Evolutionary conservation across 2,888 invertebrate genomes (phyloP), one percentile per base, ranked within the genome.

Genomic region (Eupelmus urozonus): DNA sequence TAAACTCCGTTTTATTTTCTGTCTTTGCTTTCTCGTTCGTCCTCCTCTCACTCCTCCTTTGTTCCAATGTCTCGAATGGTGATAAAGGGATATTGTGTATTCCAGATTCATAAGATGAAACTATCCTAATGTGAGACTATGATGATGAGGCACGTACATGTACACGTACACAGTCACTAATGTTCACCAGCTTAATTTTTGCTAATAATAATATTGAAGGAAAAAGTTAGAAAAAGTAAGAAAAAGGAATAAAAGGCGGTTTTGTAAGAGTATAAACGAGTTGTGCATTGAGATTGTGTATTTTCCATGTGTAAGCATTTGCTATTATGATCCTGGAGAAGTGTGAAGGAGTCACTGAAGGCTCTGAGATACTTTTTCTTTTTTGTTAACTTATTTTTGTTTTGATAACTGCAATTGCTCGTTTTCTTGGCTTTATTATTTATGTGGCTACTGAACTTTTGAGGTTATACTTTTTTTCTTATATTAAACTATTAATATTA

Each of bases 171-270:
- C 51, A 55, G 29, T 65, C 34, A 51, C 25, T 57, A 65, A 57
- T 65, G 25, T 73, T 20, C 57, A 57, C 42, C 34, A 49, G 18
- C 20, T 74, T 67, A 49, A 62, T 62, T 60, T 76, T 76, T 65
- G 70, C 70, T 76, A 72, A 51, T 53, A 72, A 51, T 53, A 7
- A 65, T 69, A 69, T 27, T 42, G 16, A 76, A 23, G n/a, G 49
- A 40, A 67, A 45, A 66, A 40, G 25, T 40, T 60, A 34, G 11
- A 49, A 72, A 42, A 86, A 86, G 85, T 85, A 81, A 81, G 81
- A 45, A 79, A 69, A 81, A 79, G 78, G 79, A 81, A 79, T 80
- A 80, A 81, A 81, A 79, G 74, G 49, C 80, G 76, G 25, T 83
- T 81, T 84, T 82, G 81, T 82, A 83, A 81, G 78, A 81, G 53